Conservation (phyloP, 2,888 invertebrate genomes). For the Volucella zonaria region DNA sequence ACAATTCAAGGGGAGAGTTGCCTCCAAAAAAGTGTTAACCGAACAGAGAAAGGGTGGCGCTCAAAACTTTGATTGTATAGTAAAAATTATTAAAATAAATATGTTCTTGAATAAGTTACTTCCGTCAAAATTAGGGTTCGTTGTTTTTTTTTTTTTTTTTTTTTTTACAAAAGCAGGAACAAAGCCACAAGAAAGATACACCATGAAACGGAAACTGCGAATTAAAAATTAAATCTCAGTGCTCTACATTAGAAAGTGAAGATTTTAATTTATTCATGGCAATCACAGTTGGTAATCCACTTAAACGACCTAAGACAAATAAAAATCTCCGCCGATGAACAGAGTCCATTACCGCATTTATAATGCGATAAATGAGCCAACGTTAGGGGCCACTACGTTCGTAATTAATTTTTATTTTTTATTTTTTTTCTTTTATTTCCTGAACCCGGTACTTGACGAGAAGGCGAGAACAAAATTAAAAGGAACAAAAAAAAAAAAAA, state of each 20-base stretch:
- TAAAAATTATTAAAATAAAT: too few species aligned
- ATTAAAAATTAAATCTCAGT: conserved; percentile 46
- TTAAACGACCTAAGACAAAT: conserved; percentile 33
- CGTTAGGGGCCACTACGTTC: conserved; percentile 25
- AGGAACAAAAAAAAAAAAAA: conserved; percentile 34
- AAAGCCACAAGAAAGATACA: neutral
- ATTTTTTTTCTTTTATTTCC: conserved; percentile 17
- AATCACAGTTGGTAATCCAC: conserved; percentile 35
- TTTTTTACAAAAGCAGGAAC: too few species aligned
- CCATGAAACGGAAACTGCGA: conserved; percentile 38
- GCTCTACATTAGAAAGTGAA: conserved; percentile 1
- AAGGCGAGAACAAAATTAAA: neutral
- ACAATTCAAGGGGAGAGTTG: too few species aligned
- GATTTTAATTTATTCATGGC: conserved; percentile 43
- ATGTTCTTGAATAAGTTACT: too few species aligned
- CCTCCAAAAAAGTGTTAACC: too few species aligned
- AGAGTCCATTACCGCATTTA: conserved; percentile 43
- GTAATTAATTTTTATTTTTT: conserved; percentile 55
- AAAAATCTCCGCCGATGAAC: conserved; percentile 43
- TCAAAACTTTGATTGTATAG: too few species aligned
- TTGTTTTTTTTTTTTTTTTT: too few species aligned
- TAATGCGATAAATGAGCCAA: conserved; percentile 62
- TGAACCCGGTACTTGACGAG: too few species aligned
- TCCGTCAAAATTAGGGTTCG: too few species aligned
- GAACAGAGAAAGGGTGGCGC: too few species aligned